These are phyloP conservation scores for Hydrocynus forskahlii DNA, from an alignment of 2,797 vertebrate species.

Conservation along the genomic window DNA sequence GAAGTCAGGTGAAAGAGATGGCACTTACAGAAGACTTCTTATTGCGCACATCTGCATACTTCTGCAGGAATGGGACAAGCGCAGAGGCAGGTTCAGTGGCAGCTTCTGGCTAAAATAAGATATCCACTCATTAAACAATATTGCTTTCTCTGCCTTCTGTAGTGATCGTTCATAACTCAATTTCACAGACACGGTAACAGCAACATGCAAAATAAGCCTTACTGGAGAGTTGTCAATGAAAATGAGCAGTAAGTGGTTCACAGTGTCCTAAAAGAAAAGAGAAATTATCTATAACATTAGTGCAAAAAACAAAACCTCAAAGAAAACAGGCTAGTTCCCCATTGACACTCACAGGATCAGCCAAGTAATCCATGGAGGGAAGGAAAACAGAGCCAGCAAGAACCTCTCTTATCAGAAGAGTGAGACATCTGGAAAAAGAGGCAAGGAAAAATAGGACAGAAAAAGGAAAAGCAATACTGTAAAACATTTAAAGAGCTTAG, in stretches of 20 bases:
- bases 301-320: background rate
- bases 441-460: constrained; percentile 45
- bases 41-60: constrained; percentile 90
- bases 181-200: background rate
- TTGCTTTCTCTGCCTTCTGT: background rate
- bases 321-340: constrained; percentile 2
- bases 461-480: constrained; percentile 24
- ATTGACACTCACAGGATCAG: constrained; percentile 90
- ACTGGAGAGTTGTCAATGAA: constrained; percentile 94
- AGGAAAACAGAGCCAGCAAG: constrained; percentile 96
- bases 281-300: background rate
- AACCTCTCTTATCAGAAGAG: constrained; percentile 93
- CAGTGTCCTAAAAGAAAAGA: constrained; percentile 85
- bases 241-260: constrained; percentile 93
- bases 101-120: constrained; percentile 84
- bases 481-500: background rate
- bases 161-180: background rate
- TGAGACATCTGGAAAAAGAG: constrained; percentile 82
- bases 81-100: constrained; percentile 87
- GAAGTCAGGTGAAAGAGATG: background rate
- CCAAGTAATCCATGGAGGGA: constrained; percentile 96
- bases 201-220: constrained; percentile 66
- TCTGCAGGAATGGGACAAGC: constrained; percentile 92
- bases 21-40: constrained; percentile 88
- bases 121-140: background rate